Conservation (phyloP, 1,140 invertebrate genomes). For the Apis laboriosa region DNA sequence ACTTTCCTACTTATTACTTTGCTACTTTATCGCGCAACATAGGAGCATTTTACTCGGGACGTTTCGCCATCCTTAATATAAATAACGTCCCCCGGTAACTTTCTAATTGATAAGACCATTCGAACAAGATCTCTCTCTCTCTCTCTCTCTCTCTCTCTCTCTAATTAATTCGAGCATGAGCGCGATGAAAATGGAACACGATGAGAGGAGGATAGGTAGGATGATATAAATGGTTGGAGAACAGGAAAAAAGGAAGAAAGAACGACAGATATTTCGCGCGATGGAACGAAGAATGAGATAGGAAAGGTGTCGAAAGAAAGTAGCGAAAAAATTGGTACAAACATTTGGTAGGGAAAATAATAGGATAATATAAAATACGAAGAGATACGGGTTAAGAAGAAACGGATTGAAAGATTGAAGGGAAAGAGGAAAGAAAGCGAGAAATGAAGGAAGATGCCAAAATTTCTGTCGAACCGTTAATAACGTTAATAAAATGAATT, state of each 20-base stretch:
- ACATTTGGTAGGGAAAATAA: neutral
- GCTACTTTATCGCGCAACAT: constrained; percentile 5
- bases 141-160: neutral
- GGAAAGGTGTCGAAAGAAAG: neutral
- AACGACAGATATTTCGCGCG: neutral
- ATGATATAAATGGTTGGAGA: too few species aligned
- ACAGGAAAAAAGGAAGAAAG: neutral
- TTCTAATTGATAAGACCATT: constrained; percentile 7
- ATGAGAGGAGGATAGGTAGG: neutral
- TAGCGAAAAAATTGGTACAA: neutral
- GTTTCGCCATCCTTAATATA: constrained; percentile 8
- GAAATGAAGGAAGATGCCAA: neutral
- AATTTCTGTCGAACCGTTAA: neutral
- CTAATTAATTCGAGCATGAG: neutral
- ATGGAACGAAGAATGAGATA: neutral
- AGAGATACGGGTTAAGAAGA: neutral
- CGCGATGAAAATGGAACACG: neutral
- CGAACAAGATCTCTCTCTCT: neutral
- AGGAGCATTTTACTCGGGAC: neutral
- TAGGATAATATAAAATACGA: neutral
- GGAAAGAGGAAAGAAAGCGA: neutral
- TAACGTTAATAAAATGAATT: neutral
- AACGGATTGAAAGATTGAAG: neutral
- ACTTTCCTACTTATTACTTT: constrained; percentile 26
- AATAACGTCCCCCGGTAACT: constrained; percentile 3